Evolutionary conservation across 2,888 invertebrate genomes (phyloP).

Genomic region (Carcina quercana): DNA sequence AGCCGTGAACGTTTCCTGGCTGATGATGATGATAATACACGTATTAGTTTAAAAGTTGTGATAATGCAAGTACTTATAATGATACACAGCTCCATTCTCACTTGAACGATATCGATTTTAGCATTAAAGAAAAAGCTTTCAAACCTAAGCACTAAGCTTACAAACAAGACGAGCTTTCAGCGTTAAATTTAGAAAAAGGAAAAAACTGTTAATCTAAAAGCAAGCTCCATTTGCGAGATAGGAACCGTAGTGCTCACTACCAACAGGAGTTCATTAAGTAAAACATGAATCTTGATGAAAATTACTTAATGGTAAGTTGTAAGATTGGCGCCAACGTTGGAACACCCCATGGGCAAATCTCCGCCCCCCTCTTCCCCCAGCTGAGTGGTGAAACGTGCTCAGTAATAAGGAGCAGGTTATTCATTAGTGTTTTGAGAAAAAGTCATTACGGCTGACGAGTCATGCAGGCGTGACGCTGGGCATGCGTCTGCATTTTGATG

Average conservation of each 20-base stretch:
- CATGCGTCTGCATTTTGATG: slow-evolving; percentile 58
- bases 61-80: no score
- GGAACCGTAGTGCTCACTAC: slow-evolving; percentile 19
- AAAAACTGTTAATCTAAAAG: slow-evolving; percentile 24
- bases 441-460: slow-evolving; percentile 57
- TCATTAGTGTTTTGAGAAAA: slow-evolving; percentile 71
- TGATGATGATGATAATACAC: slow-evolving; percentile 23
- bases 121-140: no score
- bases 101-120: no score
- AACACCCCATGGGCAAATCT: slow-evolving; percentile 17
- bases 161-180: slow-evolving; percentile 2
- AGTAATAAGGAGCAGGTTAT: slow-evolving; percentile 64
- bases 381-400: slow-evolving; percentile 61
- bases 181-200: slow-evolving; percentile 2
- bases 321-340: slow-evolving; percentile 41
- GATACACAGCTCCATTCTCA: no score
- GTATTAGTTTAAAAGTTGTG: no score
- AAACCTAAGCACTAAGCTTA: no score
- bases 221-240: slow-evolving; percentile 3
- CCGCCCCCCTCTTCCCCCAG: slow-evolving; percentile 18
- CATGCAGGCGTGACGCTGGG: slow-evolving; percentile 40
- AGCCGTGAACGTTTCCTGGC: no score
- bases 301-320: slow-evolving; percentile 53
- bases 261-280: slow-evolving; percentile 38
- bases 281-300: slow-evolving; percentile 54